Evolutionary conservation across 2,797 vertebrate species (phyloP), one percentile per base, ranked within the genome.

Genomic region (Pangasius mekongensis): DNA sequence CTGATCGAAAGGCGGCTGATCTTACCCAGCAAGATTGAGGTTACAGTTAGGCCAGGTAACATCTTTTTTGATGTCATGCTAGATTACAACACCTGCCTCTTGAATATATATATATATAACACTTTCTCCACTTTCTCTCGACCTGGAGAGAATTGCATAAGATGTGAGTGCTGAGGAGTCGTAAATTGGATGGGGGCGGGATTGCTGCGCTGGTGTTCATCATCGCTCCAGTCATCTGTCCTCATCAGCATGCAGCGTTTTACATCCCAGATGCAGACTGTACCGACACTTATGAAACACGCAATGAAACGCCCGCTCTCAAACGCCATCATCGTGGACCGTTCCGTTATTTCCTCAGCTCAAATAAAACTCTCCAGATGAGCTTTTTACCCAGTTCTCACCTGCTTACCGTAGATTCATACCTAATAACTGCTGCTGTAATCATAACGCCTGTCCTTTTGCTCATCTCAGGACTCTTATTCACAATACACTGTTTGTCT

Each of bases 221-320:
- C 76, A 89, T 85, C 83, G 33, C 56, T 74, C 30, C 85, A 64
- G 74, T 86, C 71, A 84, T 86, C 62, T 77, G 49, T 80, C 39
- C 85, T 74, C 84, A 87, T 78, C 74, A 87, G 78, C 9, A 30
- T 56, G 49, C 54, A 20, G 56, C 36, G 18, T 33, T 66, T 77
- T 52, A 36, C 74, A 84, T 74, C 74, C 78, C 85, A 71, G 39
- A 64, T 49, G 64, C 54, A 88, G 76, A 24, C 47, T 84, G 64
- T 33, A 36, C 64, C 83, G 2, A 56, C 83, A 71, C 52, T 39
- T 85, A n/a, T 74, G 84, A 58, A 56, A 74, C 60, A 83, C 58
- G 49, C 14, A 3, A 27, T 30, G 9, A 66, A 47, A 83, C 5
- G 4, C 33, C 18, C 4, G 18, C 78, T 39, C 78, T 39, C 11